Evolutionary conservation across 2,888 invertebrate species (phyloP), one percentile per base, ranked within the genome.

Genomic region (Drosophila pseudotakahashii): DNA sequence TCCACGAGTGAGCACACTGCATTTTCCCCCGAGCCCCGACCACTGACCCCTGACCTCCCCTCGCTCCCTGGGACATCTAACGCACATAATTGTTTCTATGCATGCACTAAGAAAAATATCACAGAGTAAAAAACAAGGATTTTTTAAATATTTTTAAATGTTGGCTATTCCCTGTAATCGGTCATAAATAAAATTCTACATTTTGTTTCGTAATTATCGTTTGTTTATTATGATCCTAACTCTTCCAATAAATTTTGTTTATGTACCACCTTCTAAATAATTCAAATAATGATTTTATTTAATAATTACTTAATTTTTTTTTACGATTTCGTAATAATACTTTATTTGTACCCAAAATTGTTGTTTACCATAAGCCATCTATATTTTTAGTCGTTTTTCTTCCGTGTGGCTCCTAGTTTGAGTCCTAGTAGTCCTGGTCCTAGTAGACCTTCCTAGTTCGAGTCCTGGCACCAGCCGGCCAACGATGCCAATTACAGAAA

Each of bases 401-500:
- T 9, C 6, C 4, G 41, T 26, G 62, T 48, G 13, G 7, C 19
- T 34, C 11, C 62, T 39, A 48, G 68, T 32, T 26, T 2, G 16
- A 64, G 37, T 53, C 44, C 53, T 53, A 34, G 30, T 73, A 64
- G 44, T 55, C 39, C 50, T 58, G 10, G n/a, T 45, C 37, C 45
- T 30, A 30, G 36, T 73, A 72, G 45, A 48, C 41, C 45, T 47
- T 45, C 34, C 54, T 69, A 45, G 66, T 54, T 10, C 57, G 23
- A 48, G 54, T 53, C 42, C 72, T 54, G 68, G 88, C 69, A 84
- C 71, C 85, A 87, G 88, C 79, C 82, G 84, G 84, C 52, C 81
- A 83, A 79, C 86, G 81, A 73, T 72, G 81, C 82, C 88, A 85
- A 88, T 89, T 89, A 88, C 81, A 84, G 80, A 85, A 88, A 88